Percentiles rank a stretch among this genome's conserved stretches.
Evolutionary conservation across 2,113 vertebrate species (phyloP).

Genomic region (Takifugu bimaculatus): DNA sequence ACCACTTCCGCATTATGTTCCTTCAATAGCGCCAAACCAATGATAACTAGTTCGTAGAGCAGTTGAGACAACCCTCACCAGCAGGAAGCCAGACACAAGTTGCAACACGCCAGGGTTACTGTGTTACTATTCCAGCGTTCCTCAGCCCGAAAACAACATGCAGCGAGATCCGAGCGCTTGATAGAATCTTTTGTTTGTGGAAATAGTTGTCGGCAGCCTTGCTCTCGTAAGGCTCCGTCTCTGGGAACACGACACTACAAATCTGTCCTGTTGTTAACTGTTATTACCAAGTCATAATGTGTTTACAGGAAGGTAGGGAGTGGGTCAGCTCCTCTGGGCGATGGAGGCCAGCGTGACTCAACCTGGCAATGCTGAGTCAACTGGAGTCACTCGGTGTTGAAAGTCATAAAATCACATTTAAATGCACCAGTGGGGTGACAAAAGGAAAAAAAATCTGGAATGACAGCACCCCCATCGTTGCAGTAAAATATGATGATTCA

Average conservation of each 20-base stretch:
- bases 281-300: slow-evolving; percentile 11
- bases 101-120: slow-evolving; percentile 30
- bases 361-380: slow-evolving; percentile 49
- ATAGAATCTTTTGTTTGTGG: not conserved
- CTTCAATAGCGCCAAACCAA: not conserved
- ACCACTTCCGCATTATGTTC: not conserved
- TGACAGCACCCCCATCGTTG: slow-evolving; percentile 10
- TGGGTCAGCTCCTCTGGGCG: not conserved
- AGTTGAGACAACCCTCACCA: slow-evolving; percentile 19
- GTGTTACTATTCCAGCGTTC: not conserved
- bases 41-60: slow-evolving; percentile 9
- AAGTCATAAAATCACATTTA: slow-evolving; percentile 22
- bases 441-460: not conserved
- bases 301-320: slow-evolving; percentile 8
- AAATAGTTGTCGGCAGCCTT: slow-evolving; percentile 6
- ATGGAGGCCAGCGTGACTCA: slow-evolving; percentile 53
- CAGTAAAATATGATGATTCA: not conserved
- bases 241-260: not conserved
- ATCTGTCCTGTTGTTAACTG: no score
- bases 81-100: slow-evolving; percentile 16
- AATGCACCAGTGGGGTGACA: not conserved
- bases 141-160: slow-evolving; percentile 3
- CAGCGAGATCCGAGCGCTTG: not conserved
- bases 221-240: not conserved
- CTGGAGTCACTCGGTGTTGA: slow-evolving; percentile 28